Base-by-base conservation (phyloP, 2,797 vertebrate genomes). In the Threskiornis aethiopicus region DNA sequence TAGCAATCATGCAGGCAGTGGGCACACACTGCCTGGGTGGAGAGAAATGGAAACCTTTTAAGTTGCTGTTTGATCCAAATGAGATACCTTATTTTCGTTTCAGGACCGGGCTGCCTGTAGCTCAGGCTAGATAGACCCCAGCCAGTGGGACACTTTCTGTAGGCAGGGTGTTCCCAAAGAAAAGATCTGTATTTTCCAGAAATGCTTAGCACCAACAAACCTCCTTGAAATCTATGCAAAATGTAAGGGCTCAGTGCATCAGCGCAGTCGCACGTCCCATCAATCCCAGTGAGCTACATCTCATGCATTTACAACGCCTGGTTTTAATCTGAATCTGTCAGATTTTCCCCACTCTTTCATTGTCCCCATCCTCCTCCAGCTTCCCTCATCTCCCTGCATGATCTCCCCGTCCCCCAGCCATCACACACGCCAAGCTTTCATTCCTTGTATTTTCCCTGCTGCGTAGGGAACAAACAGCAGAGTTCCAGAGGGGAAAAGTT, bases 401-500 rank as follows among this genome's bases (percentile, higher is more conserved):
- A 3, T 0, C n/a, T 92, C 25, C 18, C 66, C 1, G 0, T 65
- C n/a, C 57, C 25, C 72, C 52, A 77, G 59, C 55, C 5, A 8
- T 80, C 24, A 31, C 14, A 35, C 52, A n/a, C 0, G 4, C 52
- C 31, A 44, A 61, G 71, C 42, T 91, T 94, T 85, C 13, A 0
- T 73, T 94, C 51, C 31, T 70, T 77, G 4, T 61, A 3, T 93
- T 94, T 94, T 90, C 39, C 42, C 49, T 7, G 2, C 72, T 89
- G 77, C 46, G 71, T 46, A 69, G 81, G 54, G 58, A 87, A 62
- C 1, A 1, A 90, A 47, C 19, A 90, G 49, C 47, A 54, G 35
- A 94, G 62, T 66, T 96, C 39, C 61, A 42, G 92, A 88, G 65
- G 70, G 83, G 39, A 81, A n/a, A 58, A 78, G 73, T 51, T 90